These are phyloP conservation scores for Allobates femoralis DNA, from an alignment of 2,797 vertebrate genomes.

Conservation along the genomic window DNA sequence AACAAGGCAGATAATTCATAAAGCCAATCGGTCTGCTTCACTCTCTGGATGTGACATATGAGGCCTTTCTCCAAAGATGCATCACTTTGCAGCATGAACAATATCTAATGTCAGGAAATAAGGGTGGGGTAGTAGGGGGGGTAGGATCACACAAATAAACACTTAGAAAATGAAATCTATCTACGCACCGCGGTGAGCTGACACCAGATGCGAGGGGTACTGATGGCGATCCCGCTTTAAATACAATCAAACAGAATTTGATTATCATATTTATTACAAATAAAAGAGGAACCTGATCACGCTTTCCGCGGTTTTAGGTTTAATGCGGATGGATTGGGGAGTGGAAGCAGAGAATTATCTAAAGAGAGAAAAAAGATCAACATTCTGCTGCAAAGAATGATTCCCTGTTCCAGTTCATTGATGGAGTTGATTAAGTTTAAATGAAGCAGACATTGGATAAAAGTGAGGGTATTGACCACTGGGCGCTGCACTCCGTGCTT, in stretches of 20 bases:
- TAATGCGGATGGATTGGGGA: constrained; percentile 86
- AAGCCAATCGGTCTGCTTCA: constrained; percentile 77
- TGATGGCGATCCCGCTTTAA: constrained; percentile 78
- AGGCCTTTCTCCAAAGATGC: constrained; percentile 85
- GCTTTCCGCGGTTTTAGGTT: constrained; percentile 93
- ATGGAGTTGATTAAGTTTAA: constrained; percentile 99
- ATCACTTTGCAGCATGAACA: constrained; percentile 87
- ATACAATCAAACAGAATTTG: constrained; percentile 85
- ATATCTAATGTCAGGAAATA: constrained; percentile 82
- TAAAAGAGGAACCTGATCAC: constrained; percentile 88
- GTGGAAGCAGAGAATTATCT: constrained; percentile 92
- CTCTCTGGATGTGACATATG: constrained; percentile 84
- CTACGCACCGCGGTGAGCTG: constrained; percentile 7
- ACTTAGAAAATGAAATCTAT: constrained; percentile 11
- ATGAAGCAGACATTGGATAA: constrained; percentile 99
- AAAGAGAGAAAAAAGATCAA: constrained; percentile 84
- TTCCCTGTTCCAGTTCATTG: constrained; percentile 99
- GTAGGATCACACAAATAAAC: constrained; percentile 56
- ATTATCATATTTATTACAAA: constrained; percentile 99
- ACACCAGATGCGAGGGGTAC: constrained; percentile 69
- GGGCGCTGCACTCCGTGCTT: constrained; percentile 83
- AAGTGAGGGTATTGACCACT: constrained; percentile 99
- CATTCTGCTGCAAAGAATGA: constrained; percentile 91
- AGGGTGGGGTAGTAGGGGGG: too few relatives aligned
- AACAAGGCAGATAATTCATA: constrained; percentile 81